Base-by-base conservation (phyloP, 2,888 invertebrate species). In the Drosophila buzzatii region DNA sequence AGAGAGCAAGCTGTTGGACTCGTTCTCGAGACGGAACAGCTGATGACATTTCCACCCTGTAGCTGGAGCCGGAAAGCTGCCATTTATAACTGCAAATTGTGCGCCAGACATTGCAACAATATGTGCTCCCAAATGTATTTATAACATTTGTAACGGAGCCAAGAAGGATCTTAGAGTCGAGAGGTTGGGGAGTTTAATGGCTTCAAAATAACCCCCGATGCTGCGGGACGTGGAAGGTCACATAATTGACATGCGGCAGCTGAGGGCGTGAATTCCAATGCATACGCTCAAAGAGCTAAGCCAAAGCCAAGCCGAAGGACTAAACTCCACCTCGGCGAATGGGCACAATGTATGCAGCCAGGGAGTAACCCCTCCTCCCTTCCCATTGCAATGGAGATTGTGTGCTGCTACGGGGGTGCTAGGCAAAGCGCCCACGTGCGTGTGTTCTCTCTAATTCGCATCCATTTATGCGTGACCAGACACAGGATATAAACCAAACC, bases 401-500 rank as follows among this genome's bases (percentile, higher is more conserved):
- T 9, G 10, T 6, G n/a, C 14, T 23, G 9, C 35, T 23, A 16
- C 8, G 47, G 16, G 18, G 44, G 35, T 31, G 44, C 31, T 31
- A 31, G 35, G 18, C 58, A 66, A 73, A 55, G 44, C 56, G 52
- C 65, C 56, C 74, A 80, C 71, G 81, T 90, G 79, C 79, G 82
- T 81, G 69, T 73, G 70, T 20, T 18, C 37, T 81, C 62, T 76
- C 80, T 90, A 91, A 91, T 90, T 90, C 85, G 77, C 79, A 81
- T 90, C 90, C 91, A 91, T 86, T 90, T 88, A 85, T 86, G 90
- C 90, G 85, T 89, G 84, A 78, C 86, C 81, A 90, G 76, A 89
- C 76, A 67, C 71, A 71, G 82, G n/a, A 70, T 62, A 2, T 52
- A 60, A 47, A 47, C 64, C 68, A 64, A 41, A 12, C 27, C 31